These are phyloP conservation scores for Platyscapa corneri DNA, from an alignment of 1,140 invertebrate genomes.

Conservation along the genomic window DNA sequence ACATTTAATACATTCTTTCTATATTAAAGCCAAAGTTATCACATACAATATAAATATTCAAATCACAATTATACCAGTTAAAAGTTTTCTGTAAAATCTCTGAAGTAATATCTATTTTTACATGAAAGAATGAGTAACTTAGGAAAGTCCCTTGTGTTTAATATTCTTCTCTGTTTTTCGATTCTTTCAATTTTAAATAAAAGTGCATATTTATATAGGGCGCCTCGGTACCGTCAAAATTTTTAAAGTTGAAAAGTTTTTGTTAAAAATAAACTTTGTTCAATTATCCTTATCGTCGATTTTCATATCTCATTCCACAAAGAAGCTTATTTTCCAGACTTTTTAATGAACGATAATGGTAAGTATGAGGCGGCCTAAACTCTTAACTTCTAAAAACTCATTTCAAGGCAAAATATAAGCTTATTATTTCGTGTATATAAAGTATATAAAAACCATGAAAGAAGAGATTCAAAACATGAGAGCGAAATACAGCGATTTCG, in stretches of 20 bases:
- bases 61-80: neutral
- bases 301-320: neutral
- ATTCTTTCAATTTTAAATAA: slow-evolving; percentile 3
- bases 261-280: slow-evolving; percentile 5
- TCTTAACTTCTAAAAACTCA: slow-evolving; percentile 30
- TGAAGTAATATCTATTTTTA: neutral
- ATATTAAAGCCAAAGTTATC: neutral
- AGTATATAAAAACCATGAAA: neutral
- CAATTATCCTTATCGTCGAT: neutral
- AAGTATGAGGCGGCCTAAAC: neutral
- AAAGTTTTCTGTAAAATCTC: neutral
- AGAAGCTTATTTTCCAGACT: neutral
- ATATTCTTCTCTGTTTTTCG: neutral
- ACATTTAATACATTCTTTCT: neutral
- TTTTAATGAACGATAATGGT: slow-evolving; percentile 29
- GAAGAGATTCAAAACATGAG: no score
- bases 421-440: slow-evolving; percentile 21
- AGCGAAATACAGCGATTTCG: neutral
- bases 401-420: slow-evolving; percentile 1
- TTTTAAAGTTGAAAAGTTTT: neutral
- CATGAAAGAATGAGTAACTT: neutral
- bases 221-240: neutral
- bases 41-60: neutral
- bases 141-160: neutral
- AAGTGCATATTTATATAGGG: neutral